Evolutionary conservation across 2,888 invertebrate genomes (phyloP).

Genomic region (Drosophila anomalata): DNA sequence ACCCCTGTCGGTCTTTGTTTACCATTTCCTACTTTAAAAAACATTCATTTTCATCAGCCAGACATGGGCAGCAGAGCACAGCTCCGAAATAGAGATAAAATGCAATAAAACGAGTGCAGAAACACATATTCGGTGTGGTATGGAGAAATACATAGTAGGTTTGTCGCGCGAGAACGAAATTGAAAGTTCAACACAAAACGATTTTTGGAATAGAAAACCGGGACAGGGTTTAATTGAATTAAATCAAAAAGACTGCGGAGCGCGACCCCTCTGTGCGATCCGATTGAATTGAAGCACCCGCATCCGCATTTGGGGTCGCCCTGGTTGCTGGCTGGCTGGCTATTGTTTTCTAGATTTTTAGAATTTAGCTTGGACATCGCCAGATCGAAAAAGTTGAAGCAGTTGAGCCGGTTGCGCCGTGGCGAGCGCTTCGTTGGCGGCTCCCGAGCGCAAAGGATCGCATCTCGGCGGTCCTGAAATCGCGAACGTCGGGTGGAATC

Average conservation of each 20-base stretch:
- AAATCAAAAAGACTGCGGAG: slow-evolving; percentile 67
- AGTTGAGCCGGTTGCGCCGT: slow-evolving; percentile 74
- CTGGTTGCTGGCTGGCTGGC: background rate
- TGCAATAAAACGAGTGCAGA: slow-evolving; percentile 37
- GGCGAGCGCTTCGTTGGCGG: slow-evolving; percentile 75
- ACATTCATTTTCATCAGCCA: slow-evolving; percentile 80
- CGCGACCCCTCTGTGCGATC: slow-evolving; percentile 16
- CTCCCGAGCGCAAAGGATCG: slow-evolving; percentile 49
- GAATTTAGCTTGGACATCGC: background rate
- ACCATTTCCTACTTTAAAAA: slow-evolving; percentile 82
- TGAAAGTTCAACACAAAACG: slow-evolving; percentile 67
- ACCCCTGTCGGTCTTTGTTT: slow-evolving; percentile 46
- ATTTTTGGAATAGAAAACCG: slow-evolving; percentile 30
- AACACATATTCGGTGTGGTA: slow-evolving; percentile 1
- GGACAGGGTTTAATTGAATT: slow-evolving; percentile 78
- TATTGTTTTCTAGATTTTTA: slow-evolving; percentile 12
- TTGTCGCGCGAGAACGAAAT: slow-evolving; percentile 64
- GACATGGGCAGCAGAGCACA: slow-evolving; percentile 40
- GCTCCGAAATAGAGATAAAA: slow-evolving; percentile 32
- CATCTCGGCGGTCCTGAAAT: slow-evolving; percentile 35
- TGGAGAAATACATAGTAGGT: slow-evolving; percentile 24
- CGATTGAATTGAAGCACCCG: slow-evolving; percentile 39
- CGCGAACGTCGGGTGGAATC: slow-evolving; percentile 6
- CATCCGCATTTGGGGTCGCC: slow-evolving; percentile 39
- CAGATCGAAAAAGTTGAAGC: slow-evolving; percentile 45